A percentile compares a stretch with the other conserved stretches of the same genome.
Conservation (phyloP, 2,797 vertebrate genomes). For the Petrocephalus sullivani region DNA sequence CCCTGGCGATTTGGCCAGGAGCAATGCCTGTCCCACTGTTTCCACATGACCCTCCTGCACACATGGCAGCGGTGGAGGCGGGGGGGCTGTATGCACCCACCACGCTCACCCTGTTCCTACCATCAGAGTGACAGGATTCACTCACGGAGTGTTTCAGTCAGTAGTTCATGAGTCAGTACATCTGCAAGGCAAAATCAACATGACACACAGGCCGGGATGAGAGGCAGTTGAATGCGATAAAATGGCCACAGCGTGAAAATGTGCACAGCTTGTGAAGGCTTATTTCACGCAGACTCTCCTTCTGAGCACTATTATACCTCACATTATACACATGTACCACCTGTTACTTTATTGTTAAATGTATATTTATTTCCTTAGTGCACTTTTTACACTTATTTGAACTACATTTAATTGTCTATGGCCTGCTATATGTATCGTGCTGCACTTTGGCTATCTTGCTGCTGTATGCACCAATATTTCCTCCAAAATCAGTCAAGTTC, state of each 20-base stretch:
- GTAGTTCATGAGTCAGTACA: neutral
- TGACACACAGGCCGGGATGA: neutral
- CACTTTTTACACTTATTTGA: neutral
- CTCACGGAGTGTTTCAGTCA: neutral
- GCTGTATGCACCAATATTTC: neutral
- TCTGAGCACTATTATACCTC: neutral
- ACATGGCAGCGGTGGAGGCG: neutral
- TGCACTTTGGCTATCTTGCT: neutral
- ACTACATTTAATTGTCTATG: neutral
- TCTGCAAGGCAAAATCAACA: neutral
- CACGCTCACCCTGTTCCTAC: neutral
- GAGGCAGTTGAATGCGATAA: neutral
- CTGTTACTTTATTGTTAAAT: neutral
- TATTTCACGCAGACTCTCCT: slow-evolving; percentile 20
- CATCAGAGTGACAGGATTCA: too few relatives aligned
- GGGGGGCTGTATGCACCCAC: neutral
- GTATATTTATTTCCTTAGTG: neutral
- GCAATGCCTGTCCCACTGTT: neutral
- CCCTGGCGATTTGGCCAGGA: neutral
- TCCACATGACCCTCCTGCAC: neutral
- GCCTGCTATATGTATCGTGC: neutral
- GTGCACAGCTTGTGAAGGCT: neutral
- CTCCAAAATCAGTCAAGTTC: neutral
- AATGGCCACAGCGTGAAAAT: neutral
- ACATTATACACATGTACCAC: neutral